phyloP scores from a whole-genome alignment of 2,888 invertebrate species.

The Eupithecia exiguata region DNA sequence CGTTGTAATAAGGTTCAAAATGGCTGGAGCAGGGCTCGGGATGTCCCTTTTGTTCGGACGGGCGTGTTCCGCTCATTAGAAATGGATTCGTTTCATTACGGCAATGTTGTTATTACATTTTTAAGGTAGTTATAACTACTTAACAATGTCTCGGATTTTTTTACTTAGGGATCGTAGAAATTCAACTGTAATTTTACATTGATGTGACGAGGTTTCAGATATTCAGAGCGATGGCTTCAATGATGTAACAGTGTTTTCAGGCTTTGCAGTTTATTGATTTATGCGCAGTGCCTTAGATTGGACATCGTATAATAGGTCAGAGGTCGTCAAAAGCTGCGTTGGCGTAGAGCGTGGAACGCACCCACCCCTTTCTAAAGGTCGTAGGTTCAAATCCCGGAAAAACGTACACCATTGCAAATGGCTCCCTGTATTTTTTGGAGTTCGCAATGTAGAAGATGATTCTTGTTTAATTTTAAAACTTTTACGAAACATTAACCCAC shows the following conservation, averaged over 20 bases:
- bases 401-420: neutral
- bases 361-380: conserved; percentile 3
- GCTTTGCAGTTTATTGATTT: conserved; percentile 13
- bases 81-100: conserved; percentile 69
- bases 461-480: neutral
- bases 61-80: conserved; percentile 68
- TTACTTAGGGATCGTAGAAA: conserved; percentile 3
- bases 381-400: conserved; percentile 10
- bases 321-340: neutral
- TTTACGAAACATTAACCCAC: neutral
- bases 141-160: conserved; percentile 18
- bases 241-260: neutral
- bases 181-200: neutral
- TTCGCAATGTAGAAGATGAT: neutral
- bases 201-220: neutral
- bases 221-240: neutral
- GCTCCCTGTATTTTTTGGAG: neutral
- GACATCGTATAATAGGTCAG: neutral
- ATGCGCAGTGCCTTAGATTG: neutral
- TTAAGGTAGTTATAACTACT: conserved; percentile 20
- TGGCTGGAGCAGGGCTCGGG: conserved; percentile 60
- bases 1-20: conserved; percentile 46
- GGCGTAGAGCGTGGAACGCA: conserved; percentile 6
- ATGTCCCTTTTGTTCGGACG: conserved; percentile 77
- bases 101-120: conserved; percentile 42